Conservation (phyloP, 1,140 invertebrate species). For the Stegodyphus mimosarum region DNA sequence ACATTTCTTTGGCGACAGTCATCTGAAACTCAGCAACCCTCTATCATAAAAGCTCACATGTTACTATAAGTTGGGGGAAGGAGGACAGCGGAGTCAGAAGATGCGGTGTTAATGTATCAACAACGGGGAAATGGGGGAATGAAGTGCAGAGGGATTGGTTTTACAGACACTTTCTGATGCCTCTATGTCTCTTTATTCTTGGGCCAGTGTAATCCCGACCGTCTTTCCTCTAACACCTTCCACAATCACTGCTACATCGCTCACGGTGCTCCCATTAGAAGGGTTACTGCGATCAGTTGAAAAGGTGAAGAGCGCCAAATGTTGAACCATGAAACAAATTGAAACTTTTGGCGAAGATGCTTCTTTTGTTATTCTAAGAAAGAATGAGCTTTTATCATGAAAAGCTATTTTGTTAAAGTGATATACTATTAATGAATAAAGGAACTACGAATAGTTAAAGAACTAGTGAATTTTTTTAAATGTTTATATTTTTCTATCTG, state of each 20-base stretch:
- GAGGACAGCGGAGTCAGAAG: background rate
- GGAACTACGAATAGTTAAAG: no score
- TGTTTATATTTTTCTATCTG: no score
- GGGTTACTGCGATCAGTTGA: conserved; percentile 37
- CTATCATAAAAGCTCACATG: conserved; percentile 35
- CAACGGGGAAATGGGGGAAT: background rate
- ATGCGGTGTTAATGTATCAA: conserved; percentile 49
- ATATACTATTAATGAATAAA: no score
- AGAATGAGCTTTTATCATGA: no score
- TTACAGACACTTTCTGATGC: conserved; percentile 52
- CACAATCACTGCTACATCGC: conserved; percentile 44
- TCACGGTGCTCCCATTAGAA: conserved; percentile 3
- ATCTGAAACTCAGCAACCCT: conserved; percentile 21
- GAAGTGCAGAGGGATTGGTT: conserved; percentile 37
- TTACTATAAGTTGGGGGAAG: background rate
- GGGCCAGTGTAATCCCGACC: conserved; percentile 29
- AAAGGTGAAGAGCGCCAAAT: no score
- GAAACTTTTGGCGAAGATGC: no score
- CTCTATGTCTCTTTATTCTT: conserved; percentile 34
- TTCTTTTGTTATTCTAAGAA: no score
- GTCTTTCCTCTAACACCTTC: conserved; percentile 45
- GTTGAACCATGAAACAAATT: no score
- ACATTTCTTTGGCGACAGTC: background rate
- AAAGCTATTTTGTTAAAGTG: no score
- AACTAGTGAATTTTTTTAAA: no score